A percentile compares a stretch with the other conserved stretches of the same genome.
These are phyloP conservation scores for Dromococcyx pavoninus DNA, from an alignment of 2,797 vertebrate species.

Conservation along the genomic window DNA sequence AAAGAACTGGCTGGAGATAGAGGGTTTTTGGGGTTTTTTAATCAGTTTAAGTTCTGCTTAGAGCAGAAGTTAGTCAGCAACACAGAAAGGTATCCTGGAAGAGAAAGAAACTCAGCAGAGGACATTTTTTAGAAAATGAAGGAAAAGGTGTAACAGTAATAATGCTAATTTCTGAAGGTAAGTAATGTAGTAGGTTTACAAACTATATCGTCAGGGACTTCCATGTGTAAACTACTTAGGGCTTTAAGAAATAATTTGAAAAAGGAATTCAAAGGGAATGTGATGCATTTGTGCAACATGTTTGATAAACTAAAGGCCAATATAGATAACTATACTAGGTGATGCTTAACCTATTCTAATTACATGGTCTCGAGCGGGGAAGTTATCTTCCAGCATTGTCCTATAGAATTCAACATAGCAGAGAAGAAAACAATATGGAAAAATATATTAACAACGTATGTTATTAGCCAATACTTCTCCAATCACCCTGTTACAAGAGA, in stretches of 20 bases:
- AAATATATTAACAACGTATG: background rate
- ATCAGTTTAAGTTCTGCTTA: conserved; percentile 5
- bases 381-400: background rate
- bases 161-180: background rate
- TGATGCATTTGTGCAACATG: background rate
- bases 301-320: background rate
- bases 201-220: background rate
- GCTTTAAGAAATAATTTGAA: background rate
- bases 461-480: background rate
- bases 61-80: background rate
- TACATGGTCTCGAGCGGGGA: background rate
- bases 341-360: background rate
- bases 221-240: background rate
- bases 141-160: background rate
- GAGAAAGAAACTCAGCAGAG: background rate
- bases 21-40: background rate
- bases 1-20: background rate
- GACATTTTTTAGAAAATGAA: conserved; percentile 2
- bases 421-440: background rate
- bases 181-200: background rate
- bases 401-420: background rate
- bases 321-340: background rate
- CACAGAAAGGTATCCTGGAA: background rate
- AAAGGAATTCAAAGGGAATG: background rate
- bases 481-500: background rate